phyloP scores from a whole-genome alignment of 2,888 invertebrate species.

The Nowickia ferox region DNA sequence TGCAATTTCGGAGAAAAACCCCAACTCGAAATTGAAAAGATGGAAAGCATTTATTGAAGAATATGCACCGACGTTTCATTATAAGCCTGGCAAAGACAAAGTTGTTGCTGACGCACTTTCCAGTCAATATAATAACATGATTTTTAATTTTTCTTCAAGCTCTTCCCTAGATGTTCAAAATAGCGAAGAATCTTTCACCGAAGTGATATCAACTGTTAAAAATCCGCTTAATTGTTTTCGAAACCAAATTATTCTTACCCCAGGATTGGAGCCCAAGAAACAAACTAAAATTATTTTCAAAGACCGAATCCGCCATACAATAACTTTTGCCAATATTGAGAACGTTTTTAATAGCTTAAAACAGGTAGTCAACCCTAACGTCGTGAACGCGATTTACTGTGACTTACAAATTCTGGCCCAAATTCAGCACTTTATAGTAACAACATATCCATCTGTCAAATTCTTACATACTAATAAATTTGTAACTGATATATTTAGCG shows the following conservation, averaged over 20 bases:
- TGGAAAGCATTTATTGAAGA: too few relatives aligned
- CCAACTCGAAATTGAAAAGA: too few relatives aligned
- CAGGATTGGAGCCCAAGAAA: not conserved
- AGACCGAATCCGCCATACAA: not conserved
- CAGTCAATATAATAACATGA: not conserved
- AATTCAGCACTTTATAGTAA: slow-evolving; percentile 41
- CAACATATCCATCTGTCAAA: slow-evolving; percentile 23
- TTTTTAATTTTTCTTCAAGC: slow-evolving; percentile 3
- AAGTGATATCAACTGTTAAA: not conserved
- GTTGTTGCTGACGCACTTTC: not conserved
- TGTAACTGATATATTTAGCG: slow-evolving; percentile 62
- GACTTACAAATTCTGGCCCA: too few relatives aligned
- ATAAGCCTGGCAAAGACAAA: not conserved
- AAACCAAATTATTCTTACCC: slow-evolving; percentile 2
- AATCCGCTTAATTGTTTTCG: slow-evolving; percentile 16
- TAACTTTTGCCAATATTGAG: slow-evolving; percentile 30
- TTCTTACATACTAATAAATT: slow-evolving; percentile 19
- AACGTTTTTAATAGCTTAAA: not conserved
- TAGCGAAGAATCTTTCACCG: not conserved
- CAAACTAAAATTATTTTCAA: slow-evolving; percentile 8
- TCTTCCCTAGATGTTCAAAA: slow-evolving; percentile 1
- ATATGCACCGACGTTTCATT: too few relatives aligned
- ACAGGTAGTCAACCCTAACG: slow-evolving; percentile 34
- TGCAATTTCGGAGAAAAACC: too few relatives aligned
- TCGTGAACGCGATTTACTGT: slow-evolving; percentile 3